phyloP scores from a whole-genome alignment of 2,888 invertebrate species.

The Gastracanthus pulcherrimus region DNA sequence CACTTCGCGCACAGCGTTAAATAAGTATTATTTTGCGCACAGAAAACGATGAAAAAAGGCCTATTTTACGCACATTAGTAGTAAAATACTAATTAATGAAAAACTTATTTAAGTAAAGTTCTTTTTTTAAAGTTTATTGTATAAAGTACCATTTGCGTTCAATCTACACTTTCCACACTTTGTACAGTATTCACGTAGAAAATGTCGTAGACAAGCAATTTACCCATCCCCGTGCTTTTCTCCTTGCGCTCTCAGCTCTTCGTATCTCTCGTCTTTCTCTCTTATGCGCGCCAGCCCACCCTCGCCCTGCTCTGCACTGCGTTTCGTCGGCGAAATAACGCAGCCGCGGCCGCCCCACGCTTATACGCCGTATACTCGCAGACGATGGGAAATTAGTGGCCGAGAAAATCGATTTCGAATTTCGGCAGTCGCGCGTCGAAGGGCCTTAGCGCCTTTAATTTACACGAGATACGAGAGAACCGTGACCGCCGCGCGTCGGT shows the following conservation, averaged over 20 bases:
- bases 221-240: not conserved
- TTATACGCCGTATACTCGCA: slow-evolving; percentile 42
- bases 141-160: no score
- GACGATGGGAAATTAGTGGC: slow-evolving; percentile 70
- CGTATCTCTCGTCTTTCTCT: not conserved
- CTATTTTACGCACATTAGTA: no score
- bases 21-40: no score
- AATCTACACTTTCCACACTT: no score
- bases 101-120: no score
- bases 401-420: slow-evolving; percentile 69
- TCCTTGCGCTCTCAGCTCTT: not conserved
- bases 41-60: no score
- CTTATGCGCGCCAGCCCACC: not conserved
- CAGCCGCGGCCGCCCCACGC: not conserved
- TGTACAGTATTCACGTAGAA: no score
- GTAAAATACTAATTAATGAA: no score
- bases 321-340: slow-evolving; percentile 59
- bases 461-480: slow-evolving; percentile 12
- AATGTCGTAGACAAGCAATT: not conserved
- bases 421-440: slow-evolving; percentile 54
- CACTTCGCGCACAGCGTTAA: no score
- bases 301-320: slow-evolving; percentile 61
- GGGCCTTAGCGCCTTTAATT: slow-evolving; percentile 37
- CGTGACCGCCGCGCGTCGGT: slow-evolving; percentile 1
- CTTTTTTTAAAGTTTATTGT: no score